phyloP scores from a whole-genome alignment of 1,140 invertebrate species.

The Aphaenogaster floridana region DNA sequence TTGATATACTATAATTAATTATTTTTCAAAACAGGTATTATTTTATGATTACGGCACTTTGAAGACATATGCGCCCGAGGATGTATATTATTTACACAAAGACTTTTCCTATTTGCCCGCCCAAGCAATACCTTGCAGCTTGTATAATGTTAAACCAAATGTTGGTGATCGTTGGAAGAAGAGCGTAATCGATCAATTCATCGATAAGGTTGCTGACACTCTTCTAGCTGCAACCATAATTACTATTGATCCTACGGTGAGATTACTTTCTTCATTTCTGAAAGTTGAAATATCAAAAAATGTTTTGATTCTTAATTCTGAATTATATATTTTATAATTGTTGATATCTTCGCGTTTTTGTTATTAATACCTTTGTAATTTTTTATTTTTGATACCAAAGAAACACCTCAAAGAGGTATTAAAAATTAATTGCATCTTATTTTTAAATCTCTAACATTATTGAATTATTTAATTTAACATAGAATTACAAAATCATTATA shows the following conservation, averaged over 20 bases:
- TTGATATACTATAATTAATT: conserved; percentile 14
- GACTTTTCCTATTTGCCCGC: conserved; percentile 79
- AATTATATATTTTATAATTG: conserved; percentile 9
- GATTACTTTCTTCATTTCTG: conserved; percentile 35
- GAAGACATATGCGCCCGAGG: conserved; percentile 72
- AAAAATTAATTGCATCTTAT: conserved; percentile 1
- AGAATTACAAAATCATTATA: conserved; percentile 21
- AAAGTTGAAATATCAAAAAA: neutral
- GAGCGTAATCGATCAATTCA: conserved; percentile 67
- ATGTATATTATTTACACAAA: conserved; percentile 80
- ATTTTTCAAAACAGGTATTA: conserved; percentile 77
- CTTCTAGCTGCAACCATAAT: conserved; percentile 73
- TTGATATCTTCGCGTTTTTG: neutral
- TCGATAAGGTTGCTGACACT: conserved; percentile 42
- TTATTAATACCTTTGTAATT: neutral
- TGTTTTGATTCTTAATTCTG: conserved; percentile 21
- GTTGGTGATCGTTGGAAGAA: conserved; percentile 72
- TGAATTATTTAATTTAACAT: conserved; percentile 26
- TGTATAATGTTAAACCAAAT: conserved; percentile 79
- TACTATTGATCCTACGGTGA: conserved; percentile 69
- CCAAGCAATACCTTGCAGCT: conserved; percentile 83
- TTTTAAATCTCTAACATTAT: neutral
- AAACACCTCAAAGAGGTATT: neutral
- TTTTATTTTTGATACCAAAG: neutral
- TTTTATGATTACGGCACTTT: conserved; percentile 85